A percentile compares a stretch with the other conserved stretches of the same genome.
These are phyloP conservation scores for Drosophila acutilabella DNA, from an alignment of 2,888 invertebrate genomes.

Conservation along the genomic window DNA sequence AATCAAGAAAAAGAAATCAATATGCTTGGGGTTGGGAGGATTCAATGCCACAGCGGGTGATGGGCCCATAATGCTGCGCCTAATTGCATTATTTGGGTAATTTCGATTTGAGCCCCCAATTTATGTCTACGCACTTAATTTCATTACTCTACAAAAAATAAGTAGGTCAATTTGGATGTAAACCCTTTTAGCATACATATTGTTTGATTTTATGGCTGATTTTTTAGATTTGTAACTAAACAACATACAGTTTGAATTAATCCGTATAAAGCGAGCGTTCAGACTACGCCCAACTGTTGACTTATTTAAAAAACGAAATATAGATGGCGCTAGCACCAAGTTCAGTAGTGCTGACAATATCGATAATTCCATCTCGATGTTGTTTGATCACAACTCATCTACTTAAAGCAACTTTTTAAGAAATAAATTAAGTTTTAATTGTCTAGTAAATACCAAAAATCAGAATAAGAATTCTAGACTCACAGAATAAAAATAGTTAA, in stretches of 20 bases:
- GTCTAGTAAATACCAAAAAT: background rate
- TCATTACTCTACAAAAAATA: constrained; percentile 26
- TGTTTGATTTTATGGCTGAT: background rate
- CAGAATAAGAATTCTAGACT: too few relatives aligned
- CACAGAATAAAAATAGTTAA: background rate
- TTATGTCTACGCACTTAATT: constrained; percentile 31
- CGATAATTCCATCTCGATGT: background rate
- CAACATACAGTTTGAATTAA: background rate
- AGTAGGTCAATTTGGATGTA: constrained; percentile 47
- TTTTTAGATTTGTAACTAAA: background rate
- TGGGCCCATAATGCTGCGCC: constrained; percentile 34
- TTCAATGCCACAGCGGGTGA: constrained; percentile 39
- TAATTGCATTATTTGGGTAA: constrained; percentile 59
- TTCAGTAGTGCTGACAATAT: background rate
- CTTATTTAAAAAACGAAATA: background rate
- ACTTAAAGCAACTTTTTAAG: background rate
- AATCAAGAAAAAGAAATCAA: constrained; percentile 50
- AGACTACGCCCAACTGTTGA: background rate
- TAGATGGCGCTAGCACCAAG: constrained; percentile 35
- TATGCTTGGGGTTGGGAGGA: constrained; percentile 14
- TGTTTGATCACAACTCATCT: background rate
- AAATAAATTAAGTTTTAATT: background rate
- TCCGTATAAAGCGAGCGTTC: background rate
- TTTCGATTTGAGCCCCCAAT: constrained; percentile 35
- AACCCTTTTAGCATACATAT: constrained; percentile 5